Conservation (phyloP, 1,140 invertebrate species). For the Zaprionus capensis region DNA sequence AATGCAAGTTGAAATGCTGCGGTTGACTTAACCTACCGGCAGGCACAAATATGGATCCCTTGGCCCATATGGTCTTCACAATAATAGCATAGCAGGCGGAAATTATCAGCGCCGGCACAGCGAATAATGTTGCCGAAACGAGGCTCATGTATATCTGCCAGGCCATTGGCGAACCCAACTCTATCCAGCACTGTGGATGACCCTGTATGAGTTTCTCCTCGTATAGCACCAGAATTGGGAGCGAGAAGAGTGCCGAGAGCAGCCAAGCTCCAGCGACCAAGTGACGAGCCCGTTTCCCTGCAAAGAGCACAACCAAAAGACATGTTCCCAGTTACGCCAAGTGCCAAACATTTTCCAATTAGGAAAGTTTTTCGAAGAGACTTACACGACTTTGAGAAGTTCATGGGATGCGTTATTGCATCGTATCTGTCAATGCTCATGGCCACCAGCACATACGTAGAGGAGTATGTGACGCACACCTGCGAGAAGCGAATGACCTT, state of each 20-base stretch:
- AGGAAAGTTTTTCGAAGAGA: slow-evolving; percentile 83
- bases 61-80: slow-evolving; percentile 96
- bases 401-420: slow-evolving; percentile 97
- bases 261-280: slow-evolving; percentile 93
- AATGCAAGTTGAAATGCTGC: neutral
- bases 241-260: slow-evolving; percentile 92
- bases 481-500: slow-evolving; percentile 94
- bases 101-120: slow-evolving; percentile 95
- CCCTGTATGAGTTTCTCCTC: slow-evolving; percentile 91
- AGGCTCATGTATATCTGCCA: slow-evolving; percentile 96
- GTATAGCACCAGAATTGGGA: slow-evolving; percentile 93
- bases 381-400: slow-evolving; percentile 97
- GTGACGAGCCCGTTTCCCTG: slow-evolving; percentile 92
- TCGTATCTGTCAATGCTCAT: slow-evolving; percentile 97
- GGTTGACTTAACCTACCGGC: slow-evolving; percentile 61
- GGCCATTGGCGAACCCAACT: slow-evolving; percentile 89
- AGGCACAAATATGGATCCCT: slow-evolving; percentile 86
- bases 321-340: slow-evolving; percentile 13
- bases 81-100: slow-evolving; percentile 96
- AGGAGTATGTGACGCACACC: slow-evolving; percentile 94
- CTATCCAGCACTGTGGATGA: slow-evolving; percentile 95
- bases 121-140: slow-evolving; percentile 92
- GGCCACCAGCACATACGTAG: slow-evolving; percentile 97
- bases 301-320: slow-evolving; percentile 37
- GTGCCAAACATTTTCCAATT: slow-evolving; percentile 66